Evolutionary conservation across 2,797 vertebrate species (phyloP), one percentile per base, ranked within the genome.

Genomic region (Telmatherina bonti): DNA sequence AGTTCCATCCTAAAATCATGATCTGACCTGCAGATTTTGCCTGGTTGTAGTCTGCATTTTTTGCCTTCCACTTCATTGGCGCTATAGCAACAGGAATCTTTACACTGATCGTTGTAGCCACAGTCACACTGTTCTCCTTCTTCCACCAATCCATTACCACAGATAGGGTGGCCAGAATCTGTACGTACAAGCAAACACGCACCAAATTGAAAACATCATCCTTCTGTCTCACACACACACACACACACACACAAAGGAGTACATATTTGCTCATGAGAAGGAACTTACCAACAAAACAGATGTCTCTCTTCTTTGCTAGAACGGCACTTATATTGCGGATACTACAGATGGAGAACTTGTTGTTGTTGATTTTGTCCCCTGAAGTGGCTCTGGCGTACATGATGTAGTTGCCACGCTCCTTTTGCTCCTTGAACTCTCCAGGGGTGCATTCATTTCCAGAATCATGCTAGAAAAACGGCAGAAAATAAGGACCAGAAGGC

Each of bases 321-420:
- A 99, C 97, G 79, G 95, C 95, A 56, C 95, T 99, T 89, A 99
- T 99, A 81, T 98, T 98, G 83, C 95, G 94, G 70, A 97, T 93
- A 79, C 97, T 99, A 91, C 98, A 99, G 67, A 93, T 83, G 22
- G 98, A 99, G 90, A 99, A 99, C 77, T 96, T 97, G 88, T 99
- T 99, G 88, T 99, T 99, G 95, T 99, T 99, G 22, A 91, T 89
- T 77, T 97, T 98, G 92, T 99, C 97, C 54, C 98, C 98, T 5
- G 97, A 99, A 0, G 98, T 99, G 74, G 98, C 98, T 93, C 97
- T 94, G 83, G 98, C 97, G 77, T 99, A 99, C 98, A 99, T 99
- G 78, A 99, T 98, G 62, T 94, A 99, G 94, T 99, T 99, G 61
- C 98, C 98, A 70, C 85, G 91, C 91, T 98, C 97, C 91, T 99